phyloP scores from a whole-genome alignment of 2,113 vertebrate genomes.

The Varanus komodoensis region DNA sequence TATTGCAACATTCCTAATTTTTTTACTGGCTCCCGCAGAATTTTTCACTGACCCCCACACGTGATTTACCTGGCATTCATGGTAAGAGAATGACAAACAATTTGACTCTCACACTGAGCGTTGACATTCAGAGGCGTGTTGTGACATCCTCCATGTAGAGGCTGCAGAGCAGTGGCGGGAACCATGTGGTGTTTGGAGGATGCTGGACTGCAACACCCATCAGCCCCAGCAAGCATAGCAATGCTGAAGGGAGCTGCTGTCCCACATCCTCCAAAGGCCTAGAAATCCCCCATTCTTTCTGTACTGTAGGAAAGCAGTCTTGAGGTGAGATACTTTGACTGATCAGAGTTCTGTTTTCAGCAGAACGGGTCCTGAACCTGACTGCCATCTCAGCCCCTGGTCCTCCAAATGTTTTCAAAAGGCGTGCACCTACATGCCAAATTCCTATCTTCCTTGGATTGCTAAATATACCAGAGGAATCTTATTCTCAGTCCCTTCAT shows the following conservation, averaged over 20 bases:
- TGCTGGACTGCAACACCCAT: too few relatives aligned
- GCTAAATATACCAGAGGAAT: not conserved
- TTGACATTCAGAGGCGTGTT: not conserved
- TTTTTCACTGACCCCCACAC: too few relatives aligned
- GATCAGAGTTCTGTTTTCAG: not conserved
- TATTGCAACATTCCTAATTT: too few relatives aligned
- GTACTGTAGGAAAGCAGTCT: not conserved
- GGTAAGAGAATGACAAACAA: not conserved
- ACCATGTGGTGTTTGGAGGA: too few relatives aligned
- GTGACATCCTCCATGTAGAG: too few relatives aligned
- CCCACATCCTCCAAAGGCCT: too few relatives aligned
- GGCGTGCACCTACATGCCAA: not conserved
- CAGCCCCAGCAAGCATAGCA: too few relatives aligned
- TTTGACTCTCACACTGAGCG: too few relatives aligned
- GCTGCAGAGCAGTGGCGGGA: not conserved
- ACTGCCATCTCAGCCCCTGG: not conserved
- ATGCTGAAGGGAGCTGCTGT: too few relatives aligned
- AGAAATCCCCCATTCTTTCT: too few relatives aligned
- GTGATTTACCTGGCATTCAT: not conserved
- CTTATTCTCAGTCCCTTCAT: not conserved
- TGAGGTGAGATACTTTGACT: not conserved
- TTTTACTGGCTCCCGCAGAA: not conserved
- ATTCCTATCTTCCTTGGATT: not conserved
- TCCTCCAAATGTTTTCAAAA: not conserved
- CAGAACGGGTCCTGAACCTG: not conserved